Base-by-base conservation (phyloP, 2,797 vertebrate species). In the Crypturellus tataupa region DNA sequence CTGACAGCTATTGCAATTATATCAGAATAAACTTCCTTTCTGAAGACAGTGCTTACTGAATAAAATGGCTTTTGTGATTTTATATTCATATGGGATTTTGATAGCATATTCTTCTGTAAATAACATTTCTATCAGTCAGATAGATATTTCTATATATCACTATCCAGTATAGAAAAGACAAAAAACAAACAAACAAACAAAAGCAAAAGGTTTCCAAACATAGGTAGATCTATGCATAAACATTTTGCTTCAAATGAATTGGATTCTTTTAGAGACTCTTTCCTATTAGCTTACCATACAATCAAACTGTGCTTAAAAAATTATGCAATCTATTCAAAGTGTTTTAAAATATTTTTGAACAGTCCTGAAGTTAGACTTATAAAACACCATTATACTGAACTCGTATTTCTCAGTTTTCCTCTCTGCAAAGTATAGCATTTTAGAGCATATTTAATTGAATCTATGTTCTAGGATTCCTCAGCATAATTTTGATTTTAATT, bases 61-160 rank as follows among this genome's bases (percentile, higher is more conserved):
- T 62, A 65, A 70, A 59, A 91, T 84, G 75, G 84, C 37, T 42
- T 81, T 70, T 86, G 62, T 46, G 75, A 10, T 94, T 84, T 91
- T 82, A 29, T 10, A 77, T 71, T 63, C n/a, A 59, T 65, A 81
- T 60, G 58, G 42, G 70, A 64, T 27, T 24, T 21, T 11, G 3
- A 35, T 27, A 33, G 81, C 51, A 31, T 37, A 31, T 67, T 85
- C 91, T 47, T 93, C 73, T 72, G 56, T 67, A 80, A 79, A 87
- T 18, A 53, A 51, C 63, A 64, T 72, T 46, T 90, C 55, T 19
- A 11, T n/a, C 62, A 21, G 67, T 87, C 17, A 44, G 17, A 44
- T 44, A 44, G 42, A 44, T 44, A 44, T 44, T 44, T 44, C 16
- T 44, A 44, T 89, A 33, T 44, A 63, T 89, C 75, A 71, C 35